Evolutionary conservation across 2,797 vertebrate genomes (phyloP), one percentile per base, ranked within the genome.

Genomic region (Antennarius maculatus): DNA sequence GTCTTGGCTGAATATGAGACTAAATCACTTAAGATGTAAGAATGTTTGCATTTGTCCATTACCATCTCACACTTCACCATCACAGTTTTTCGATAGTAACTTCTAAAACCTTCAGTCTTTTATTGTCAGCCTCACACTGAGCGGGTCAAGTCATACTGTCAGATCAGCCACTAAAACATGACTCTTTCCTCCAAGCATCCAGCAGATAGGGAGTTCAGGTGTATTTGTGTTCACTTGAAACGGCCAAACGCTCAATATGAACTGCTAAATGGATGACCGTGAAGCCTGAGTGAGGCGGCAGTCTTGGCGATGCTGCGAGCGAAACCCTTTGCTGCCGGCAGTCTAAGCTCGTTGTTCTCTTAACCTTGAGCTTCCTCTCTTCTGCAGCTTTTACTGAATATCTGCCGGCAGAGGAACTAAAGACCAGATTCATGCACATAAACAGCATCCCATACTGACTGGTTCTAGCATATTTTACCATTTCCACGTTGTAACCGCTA

Each of bases 261-360:
- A 54, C 75, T 61, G 71, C 64, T 85, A 69, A 87, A 86, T 77
- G 75, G 66, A 74, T 68, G 79, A 69, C 69, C 74, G 48, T 80
- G 73, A 73, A 67, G 80, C 71, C 54, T 23, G 60, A 42, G 57
- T 65, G 54, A 61, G 60, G 34, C 54, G n/a, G 66, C 61, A 50
- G 78, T 79, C 81, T 90, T 85, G 76, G 70, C 65, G 43, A 50
- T 13, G 51, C 71, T 76, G 69, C 86, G 78, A 81, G 79, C 56
- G 3, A 77, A 79, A 77, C 82, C 81, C 60, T 86, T 77, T 79
- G 74, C 76, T 37, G 45, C 67, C 52, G 56, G 50, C 50, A 62
- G 81, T 74, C 72, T 86, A 74, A 86, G 79, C 58, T 86, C 56
- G 61, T 77, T 77, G 79, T 80, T 85, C 82, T 81, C 84, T 87